Evolutionary conservation across 2,888 invertebrate species (phyloP), one percentile per base, ranked within the genome.

Genomic region (Ophion costatus): DNA sequence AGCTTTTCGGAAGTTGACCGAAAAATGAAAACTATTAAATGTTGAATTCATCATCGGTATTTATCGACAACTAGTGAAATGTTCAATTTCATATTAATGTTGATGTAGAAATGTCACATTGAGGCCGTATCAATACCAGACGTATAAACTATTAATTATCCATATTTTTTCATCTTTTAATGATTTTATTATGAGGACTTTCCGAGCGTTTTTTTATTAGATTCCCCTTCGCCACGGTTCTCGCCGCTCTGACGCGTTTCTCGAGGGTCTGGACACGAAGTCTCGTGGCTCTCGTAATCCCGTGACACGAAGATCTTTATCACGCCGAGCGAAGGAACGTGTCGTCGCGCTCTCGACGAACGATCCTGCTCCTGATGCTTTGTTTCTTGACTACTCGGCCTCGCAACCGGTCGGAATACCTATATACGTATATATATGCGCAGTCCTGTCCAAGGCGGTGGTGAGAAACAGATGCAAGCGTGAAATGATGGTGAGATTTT

Each of bases 251-350:
- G 29, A 29, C 29, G 29, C 29, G 29, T 29, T 73, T 20, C 56
- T 69, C 78, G 74, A 22, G 45, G 33, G 38, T 38, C 61, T 33
- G 77, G 79, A 83, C 80, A 83, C 73, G 63, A 61, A 80, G 70
- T 85, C 85, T 82, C 29, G 29, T 85, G 80, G 83, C 83, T 83
- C 83, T 83, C 83, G 85, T 85, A 85, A 83, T 83, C 80, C 80
- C 80, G 78, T 85, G 85, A 85, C 85, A 85, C 83, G 77, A 70
- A 82, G 85, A 85, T 85, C 83, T 82, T 83, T 85, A 85, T 85
- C 85, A 59, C 66, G 42, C 22, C 10, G 77, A 63, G 67, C 79
- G 73, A 66, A 78, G 74, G 71, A 82, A 80, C 83, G 85, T 83
- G 83, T 80, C 67, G 84, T 82, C 84, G 78, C 42, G 17, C n/a